These are phyloP conservation scores for Drosophila littoralis DNA, from an alignment of 1,140 invertebrate genomes.

Conservation along the genomic window DNA sequence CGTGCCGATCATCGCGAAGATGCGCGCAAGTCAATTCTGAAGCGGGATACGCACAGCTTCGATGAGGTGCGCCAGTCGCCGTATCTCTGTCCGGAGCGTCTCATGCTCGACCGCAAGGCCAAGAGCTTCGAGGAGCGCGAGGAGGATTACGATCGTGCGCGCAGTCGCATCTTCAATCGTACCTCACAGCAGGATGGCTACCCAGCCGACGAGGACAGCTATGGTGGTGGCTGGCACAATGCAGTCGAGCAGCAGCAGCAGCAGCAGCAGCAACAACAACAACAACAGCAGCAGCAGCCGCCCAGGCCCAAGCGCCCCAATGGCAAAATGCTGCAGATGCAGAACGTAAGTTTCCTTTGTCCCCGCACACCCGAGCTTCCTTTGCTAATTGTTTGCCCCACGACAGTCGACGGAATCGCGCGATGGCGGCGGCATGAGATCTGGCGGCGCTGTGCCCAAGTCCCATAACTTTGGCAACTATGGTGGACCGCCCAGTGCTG, in stretches of 20 bases:
- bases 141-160: conserved; percentile 93
- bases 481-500: conserved; percentile 85
- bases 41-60: conserved; percentile 91
- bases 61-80: conserved; percentile 86
- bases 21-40: conserved; percentile 92
- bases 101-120: conserved; percentile 89
- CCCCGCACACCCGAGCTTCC: fast-evolving
- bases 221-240: conserved; percentile 60
- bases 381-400: not conserved
- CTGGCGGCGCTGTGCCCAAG: conserved; percentile 89
- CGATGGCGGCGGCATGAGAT: conserved; percentile 74
- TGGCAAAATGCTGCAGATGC: conserved; percentile 82
- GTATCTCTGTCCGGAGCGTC: conserved; percentile 86
- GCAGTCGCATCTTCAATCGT: conserved; percentile 92
- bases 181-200: conserved; percentile 68
- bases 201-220: conserved; percentile 58
- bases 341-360: conserved; percentile 55
- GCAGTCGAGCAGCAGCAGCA: conserved; percentile 60
- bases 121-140: conserved; percentile 96
- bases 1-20: conserved; percentile 87
- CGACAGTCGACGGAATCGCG: conserved; percentile 86
- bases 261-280: conserved; percentile 56
- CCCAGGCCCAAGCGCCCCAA: conserved; percentile 71
- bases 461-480: conserved; percentile 95
- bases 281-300: conserved; percentile 55